Base-by-base conservation (phyloP, 2,113 vertebrate species). In the Anolis sagrei region DNA sequence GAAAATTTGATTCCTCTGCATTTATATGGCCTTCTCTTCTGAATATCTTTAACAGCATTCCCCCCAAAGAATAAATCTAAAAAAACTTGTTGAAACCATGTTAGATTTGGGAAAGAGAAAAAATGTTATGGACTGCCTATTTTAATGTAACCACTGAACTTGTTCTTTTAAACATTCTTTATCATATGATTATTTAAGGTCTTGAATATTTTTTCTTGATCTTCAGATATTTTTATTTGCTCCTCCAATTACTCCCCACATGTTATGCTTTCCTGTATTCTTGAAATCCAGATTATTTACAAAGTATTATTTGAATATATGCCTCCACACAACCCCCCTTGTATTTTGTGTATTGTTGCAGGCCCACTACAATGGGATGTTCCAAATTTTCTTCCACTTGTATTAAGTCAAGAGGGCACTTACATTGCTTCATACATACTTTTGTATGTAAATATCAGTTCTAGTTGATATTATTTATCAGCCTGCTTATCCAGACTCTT, bases 11-110 rank as follows among this genome's bases (percentile, higher is more conserved):
- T 75, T 39, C 68, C 2, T 64, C 73, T 75, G 58, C 54, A 83
- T 54, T 81, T 81, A 80, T 81, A 49, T 69, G 79, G 39, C 32
- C 62, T 51, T 79, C 21, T 79, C 32, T 62, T 39, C 58, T 79
- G 32, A 62, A 58, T 29, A 34, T 61, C 61, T 34, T 61, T 34
- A 78, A 78, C 58, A 78, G 3, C 62, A 3, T 6, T 48, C 29
- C 27, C 48, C 8, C 27, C 10, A 48, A 49, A 44, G 36, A 25
- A 8, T 29, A 4, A 49, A 25, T 44, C 18, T 23, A 44, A 25
- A 49, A 72, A 36, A 13, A 9, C 8, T 48, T 48, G 19, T 54
- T 54, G 9, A 54, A 76, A 76, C 48, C 36, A 13, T 80, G 34
- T 23, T 62, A 64, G 29, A 66, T 66, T 49, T 69, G 32, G 29